These are phyloP conservation scores for Pseudorhiza aurosa DNA, from an alignment of 30 jellyfish, hydroid and myxozoan species.

Conservation along the genomic window DNA sequence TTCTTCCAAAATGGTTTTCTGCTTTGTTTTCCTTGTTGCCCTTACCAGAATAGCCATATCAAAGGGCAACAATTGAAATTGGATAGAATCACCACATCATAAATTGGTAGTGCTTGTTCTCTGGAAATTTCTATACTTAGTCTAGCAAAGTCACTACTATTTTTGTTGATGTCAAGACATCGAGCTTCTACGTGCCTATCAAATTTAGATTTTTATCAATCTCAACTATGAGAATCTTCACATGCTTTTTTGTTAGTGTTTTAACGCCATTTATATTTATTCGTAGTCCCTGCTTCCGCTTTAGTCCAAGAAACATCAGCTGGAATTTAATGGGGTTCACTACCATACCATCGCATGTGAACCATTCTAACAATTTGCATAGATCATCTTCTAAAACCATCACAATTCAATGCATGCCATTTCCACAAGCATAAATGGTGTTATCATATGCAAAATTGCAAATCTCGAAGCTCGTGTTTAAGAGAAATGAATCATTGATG, in stretches of 20 bases:
- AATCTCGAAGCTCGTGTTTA: conserved; percentile 3
- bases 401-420: neutral
- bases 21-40: neutral
- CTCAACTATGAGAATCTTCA: conserved; percentile 11
- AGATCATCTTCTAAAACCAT: neutral
- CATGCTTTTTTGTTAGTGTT: conserved; percentile 6
- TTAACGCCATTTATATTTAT: neutral
- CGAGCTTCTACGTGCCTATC: conserved; percentile 1
- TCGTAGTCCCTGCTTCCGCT: neutral
- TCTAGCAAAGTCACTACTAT: neutral
- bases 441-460: neutral
- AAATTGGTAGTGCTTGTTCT: conserved; percentile 1
- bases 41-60: conserved; percentile 13
- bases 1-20: conserved; percentile 7
- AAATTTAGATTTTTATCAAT: conserved; percentile 33
- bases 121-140: neutral
- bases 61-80: conserved; percentile 22
- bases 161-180: conserved; percentile 16
- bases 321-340: conserved; percentile 60
- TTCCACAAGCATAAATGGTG: neutral
- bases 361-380: conserved; percentile 42
- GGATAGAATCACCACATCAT: conserved; percentile 5
- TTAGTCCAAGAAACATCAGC: conserved; percentile 33
- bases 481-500: neutral
- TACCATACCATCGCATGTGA: conserved; percentile 13